Conservation (phyloP, 2,797 vertebrate genomes). For the Cyprinella venusta region DNA sequence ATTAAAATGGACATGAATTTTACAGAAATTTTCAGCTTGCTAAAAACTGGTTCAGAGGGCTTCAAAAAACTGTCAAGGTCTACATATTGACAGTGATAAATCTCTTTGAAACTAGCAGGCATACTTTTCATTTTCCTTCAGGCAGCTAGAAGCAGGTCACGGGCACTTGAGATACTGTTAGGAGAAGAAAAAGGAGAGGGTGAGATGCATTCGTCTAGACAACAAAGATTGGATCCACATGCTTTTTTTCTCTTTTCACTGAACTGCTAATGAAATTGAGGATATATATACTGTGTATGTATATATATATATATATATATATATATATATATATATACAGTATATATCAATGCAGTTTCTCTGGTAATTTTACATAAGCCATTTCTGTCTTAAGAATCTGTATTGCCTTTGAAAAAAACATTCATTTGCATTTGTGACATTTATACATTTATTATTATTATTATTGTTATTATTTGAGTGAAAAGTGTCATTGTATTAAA, state of each 20-base stretch:
- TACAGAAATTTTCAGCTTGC: slow-evolving; percentile 13
- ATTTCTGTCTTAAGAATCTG: not conserved
- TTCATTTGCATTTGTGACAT: not conserved
- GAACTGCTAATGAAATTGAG: slow-evolving; percentile 15
- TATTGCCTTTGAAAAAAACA: not conserved
- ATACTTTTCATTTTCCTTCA: slow-evolving; percentile 40
- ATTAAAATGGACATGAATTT: slow-evolving; percentile 24
- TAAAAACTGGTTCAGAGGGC: slow-evolving; percentile 39
- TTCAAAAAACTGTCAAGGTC: slow-evolving; percentile 42
- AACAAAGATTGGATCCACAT: slow-evolving; percentile 23
- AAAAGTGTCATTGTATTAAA: not conserved
- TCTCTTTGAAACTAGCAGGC: slow-evolving; percentile 26
- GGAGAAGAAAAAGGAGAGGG: slow-evolving; percentile 25
- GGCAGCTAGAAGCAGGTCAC: slow-evolving; percentile 30
- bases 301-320: not conserved
- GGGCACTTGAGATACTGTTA: slow-evolving; percentile 38
- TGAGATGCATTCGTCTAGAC: slow-evolving; percentile 31
- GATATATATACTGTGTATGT: not conserved
- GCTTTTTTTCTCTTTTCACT: not conserved
- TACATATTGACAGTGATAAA: slow-evolving; percentile 40
- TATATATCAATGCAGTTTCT: slow-evolving; percentile 2
- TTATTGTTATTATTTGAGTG: too few species aligned
- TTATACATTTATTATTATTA: not conserved
- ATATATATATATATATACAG: not conserved
- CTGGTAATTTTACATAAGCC: not conserved